These are phyloP conservation scores for Mycteria americana DNA, from an alignment of 2,797 vertebrate genomes.

Conservation along the genomic window DNA sequence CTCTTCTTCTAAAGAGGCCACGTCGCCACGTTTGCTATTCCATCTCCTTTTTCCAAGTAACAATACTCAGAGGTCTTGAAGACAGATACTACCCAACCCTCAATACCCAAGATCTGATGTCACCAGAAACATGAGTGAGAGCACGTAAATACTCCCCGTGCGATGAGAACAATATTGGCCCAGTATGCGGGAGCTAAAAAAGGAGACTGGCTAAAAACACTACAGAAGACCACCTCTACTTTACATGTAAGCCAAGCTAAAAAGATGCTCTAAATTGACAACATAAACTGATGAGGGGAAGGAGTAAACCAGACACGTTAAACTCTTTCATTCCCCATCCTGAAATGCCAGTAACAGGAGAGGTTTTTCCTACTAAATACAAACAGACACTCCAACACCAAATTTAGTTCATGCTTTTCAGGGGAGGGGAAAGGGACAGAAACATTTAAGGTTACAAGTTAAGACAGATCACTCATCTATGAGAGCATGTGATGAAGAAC, in stretches of 20 bases:
- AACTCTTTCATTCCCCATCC: not conserved
- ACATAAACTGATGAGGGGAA: not conserved
- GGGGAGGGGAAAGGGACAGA: not conserved
- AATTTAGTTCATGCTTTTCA: not conserved
- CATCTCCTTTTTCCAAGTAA: not conserved
- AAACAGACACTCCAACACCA: not conserved
- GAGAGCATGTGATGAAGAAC: not conserved
- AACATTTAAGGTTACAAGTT: not conserved
- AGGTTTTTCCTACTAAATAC: not conserved
- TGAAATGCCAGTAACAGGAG: not conserved
- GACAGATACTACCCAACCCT: not conserved
- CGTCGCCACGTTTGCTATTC: rapidly evolving
- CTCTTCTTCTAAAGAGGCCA: not conserved
- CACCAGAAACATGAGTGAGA: not conserved
- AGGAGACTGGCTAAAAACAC: not conserved
- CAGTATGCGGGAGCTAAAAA: not conserved
- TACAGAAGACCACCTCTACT: not conserved
- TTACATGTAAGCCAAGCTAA: not conserved
- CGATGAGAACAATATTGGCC: not conserved
- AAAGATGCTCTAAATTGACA: not conserved
- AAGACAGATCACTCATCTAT: not conserved
- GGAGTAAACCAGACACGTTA: not conserved
- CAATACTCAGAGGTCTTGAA: not conserved
- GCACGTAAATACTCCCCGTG: not conserved
- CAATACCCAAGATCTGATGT: not conserved